These are phyloP conservation scores for Channa striata DNA, from an alignment of 2,797 vertebrate species.

Conservation along the genomic window DNA sequence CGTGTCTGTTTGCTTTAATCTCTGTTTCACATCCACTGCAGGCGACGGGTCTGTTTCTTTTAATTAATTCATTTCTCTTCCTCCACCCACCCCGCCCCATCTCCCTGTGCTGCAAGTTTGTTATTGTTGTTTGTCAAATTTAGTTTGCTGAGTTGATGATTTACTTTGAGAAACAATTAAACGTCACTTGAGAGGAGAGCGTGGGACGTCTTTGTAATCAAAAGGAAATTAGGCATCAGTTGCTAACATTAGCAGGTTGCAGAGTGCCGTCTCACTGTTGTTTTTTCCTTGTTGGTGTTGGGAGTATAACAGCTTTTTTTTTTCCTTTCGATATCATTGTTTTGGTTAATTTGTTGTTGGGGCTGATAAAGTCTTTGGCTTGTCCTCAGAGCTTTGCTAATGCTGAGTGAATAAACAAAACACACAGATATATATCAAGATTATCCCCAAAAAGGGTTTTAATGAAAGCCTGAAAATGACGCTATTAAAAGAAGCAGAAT, in stretches of 20 bases:
- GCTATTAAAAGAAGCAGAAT: conserved; percentile 35
- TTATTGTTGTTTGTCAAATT: conserved; percentile 79
- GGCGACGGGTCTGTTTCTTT: conserved; percentile 43
- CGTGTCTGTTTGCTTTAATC: conserved; percentile 48
- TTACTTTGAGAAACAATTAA: conserved; percentile 84
- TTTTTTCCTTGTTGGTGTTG: conserved; percentile 54
- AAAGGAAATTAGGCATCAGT: conserved; percentile 81
- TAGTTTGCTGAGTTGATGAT: conserved; percentile 83
- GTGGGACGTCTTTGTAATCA: conserved; percentile 82
- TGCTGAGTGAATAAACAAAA: conserved; percentile 47
- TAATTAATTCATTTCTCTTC: conserved; percentile 52
- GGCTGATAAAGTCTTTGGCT: conserved; percentile 48
- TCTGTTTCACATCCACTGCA: conserved; percentile 37
- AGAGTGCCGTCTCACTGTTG: conserved; percentile 46
- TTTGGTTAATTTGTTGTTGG: conserved; percentile 62
- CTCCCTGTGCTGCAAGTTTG: conserved; percentile 68
- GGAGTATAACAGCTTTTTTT: conserved; percentile 39
- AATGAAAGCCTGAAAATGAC: conserved; percentile 41
- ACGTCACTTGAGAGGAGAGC: conserved; percentile 81
- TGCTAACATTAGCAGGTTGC: conserved; percentile 77
- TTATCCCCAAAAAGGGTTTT: conserved; percentile 40
- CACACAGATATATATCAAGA: conserved; percentile 39
- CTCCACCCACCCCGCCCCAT: not conserved
- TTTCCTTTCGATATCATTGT: conserved; percentile 57
- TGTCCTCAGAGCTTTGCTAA: conserved; percentile 65